Percentiles rank a stretch among this genome's conserved stretches.
These are phyloP conservation scores for Bimastos eiseni DNA, from an alignment of 2,888 invertebrate species.

Conservation along the genomic window DNA sequence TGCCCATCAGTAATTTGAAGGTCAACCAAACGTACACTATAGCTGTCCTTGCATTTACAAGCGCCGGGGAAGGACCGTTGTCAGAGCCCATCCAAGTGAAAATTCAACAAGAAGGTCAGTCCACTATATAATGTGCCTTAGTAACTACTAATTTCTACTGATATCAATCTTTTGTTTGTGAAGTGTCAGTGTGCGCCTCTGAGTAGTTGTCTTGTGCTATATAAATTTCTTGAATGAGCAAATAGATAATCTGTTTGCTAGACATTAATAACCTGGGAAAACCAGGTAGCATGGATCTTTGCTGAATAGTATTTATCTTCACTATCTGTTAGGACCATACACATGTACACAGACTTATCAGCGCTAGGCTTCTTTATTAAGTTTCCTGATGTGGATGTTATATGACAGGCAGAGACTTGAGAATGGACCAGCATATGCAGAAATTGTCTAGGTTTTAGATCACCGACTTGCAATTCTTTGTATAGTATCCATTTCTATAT, in stretches of 20 bases:
- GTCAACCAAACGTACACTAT: conserved; percentile 93
- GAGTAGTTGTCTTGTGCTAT: too few species aligned
- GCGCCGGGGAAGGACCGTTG: conserved; percentile 90
- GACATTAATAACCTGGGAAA: neutral
- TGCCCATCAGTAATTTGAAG: conserved; percentile 84
- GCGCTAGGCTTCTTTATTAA: neutral
- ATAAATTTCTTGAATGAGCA: too few species aligned
- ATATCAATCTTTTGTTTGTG: neutral
- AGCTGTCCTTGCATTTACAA: conserved; percentile 77
- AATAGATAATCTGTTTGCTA: neutral
- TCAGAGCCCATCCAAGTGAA: conserved; percentile 96
- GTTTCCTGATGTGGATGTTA: neutral
- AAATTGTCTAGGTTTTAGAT: neutral
- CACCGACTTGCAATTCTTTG: neutral
- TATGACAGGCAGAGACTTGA: neutral
- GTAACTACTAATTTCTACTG: neutral
- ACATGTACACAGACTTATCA: neutral
- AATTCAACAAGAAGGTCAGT: conserved; percentile 80
- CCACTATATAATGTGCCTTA: neutral
- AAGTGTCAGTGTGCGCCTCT: neutral
- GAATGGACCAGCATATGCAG: neutral
- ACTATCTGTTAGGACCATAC: neutral
- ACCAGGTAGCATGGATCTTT: neutral
- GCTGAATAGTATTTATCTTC: neutral
- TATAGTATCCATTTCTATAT: neutral